Base-by-base conservation (phyloP, 2,113 vertebrate genomes). In the Melierax canorus region DNA sequence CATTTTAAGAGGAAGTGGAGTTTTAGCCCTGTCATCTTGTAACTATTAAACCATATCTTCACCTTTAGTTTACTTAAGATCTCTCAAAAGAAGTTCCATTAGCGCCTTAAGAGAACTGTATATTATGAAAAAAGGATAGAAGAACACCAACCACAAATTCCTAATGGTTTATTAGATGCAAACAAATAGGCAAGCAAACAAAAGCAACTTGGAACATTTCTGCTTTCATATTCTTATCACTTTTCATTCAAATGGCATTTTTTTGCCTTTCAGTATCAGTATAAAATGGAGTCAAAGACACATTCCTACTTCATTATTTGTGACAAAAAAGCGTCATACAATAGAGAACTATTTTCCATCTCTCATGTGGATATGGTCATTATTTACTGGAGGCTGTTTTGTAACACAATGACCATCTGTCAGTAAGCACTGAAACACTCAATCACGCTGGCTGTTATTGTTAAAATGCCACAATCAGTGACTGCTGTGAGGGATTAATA, bases 401-500 rank as follows among this genome's bases (percentile, higher is more conserved):
- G 91, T 92, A 97, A 85, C 76, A 96, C 89, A 94, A 66, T 88
- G 94, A 88, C 96, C 97, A 96, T 96, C 92, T 96, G 94, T 94
- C 94, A 96, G 95, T 76, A 87, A 88, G 91, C 74, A 51, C 86
- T 83, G 91, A 92, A 93, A 91, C 81, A 92, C 50, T 95, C 91
- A 76, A 76, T 97, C 91, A 79, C 63, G 45, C 43, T 91, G 81
- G 38, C 48, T 94, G 77, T 91, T 94, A 90, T 94, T 96, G 87
- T 94, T 95, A 91, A 94, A 96, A 96, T 83, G 91, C 26, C 71
- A 75, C 62, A 82, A 94, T 94, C 84, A 79, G 85, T 93, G 92
- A 76, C 80, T 90, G 66, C 86, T 95, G 36, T 36, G 63, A 95
- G n/a, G 74, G 69, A 86, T 76, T 92, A 85, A 85, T 82, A 92